These are phyloP conservation scores for Sula dactylatra DNA, from an alignment of 2,113 vertebrate genomes.

Conservation along the genomic window DNA sequence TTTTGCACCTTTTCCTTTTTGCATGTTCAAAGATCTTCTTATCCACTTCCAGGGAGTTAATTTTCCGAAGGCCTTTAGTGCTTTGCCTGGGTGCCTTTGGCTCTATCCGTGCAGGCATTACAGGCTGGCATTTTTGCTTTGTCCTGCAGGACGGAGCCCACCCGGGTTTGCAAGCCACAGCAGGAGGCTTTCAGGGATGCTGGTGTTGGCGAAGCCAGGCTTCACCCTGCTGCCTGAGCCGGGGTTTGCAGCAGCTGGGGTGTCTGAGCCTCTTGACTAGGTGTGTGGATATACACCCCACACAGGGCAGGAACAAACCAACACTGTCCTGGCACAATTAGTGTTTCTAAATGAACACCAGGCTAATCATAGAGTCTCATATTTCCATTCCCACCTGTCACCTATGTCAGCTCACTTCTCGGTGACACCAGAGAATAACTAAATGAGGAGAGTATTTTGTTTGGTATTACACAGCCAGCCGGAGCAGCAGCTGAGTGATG, in stretches of 20 bases:
- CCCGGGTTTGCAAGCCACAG: rapidly evolving
- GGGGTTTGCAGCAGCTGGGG: neutral
- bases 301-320: neutral
- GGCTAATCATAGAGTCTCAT: neutral
- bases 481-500: neutral
- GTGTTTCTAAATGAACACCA: neutral
- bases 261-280: neutral
- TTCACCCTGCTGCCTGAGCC: neutral
- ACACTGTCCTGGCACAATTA: neutral
- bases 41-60: neutral
- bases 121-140: neutral
- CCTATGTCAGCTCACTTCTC: neutral
- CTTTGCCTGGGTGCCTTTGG: neutral
- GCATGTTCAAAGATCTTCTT: neutral
- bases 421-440: neutral
- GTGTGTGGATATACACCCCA: neutral
- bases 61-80: neutral
- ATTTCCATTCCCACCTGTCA: neutral
- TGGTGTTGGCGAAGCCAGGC: neutral
- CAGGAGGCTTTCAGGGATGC: neutral
- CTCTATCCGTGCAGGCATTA: neutral
- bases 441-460: neutral
- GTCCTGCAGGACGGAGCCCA: neutral
- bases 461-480: neutral
- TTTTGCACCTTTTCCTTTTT: neutral